A percentile compares a stretch with the other conserved stretches of the same genome.
These are phyloP conservation scores for Acomys russatus DNA, from an alignment of 2,797 vertebrate species.

Conservation along the genomic window DNA sequence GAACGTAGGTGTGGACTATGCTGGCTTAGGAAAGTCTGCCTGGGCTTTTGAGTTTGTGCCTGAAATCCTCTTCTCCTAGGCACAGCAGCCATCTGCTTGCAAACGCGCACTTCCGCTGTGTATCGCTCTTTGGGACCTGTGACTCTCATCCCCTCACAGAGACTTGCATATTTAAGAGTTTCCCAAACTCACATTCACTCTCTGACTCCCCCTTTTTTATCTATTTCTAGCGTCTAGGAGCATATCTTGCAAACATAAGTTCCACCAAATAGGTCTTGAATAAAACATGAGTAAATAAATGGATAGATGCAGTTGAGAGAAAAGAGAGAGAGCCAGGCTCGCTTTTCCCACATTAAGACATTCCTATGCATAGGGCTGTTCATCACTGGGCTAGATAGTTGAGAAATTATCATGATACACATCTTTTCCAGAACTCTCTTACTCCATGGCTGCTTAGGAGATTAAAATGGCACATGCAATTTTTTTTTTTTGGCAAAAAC, in stretches of 20 bases:
- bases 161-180: neutral
- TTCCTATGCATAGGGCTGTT: neutral
- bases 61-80: neutral
- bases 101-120: neutral
- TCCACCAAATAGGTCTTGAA: neutral
- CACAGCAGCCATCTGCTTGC: neutral
- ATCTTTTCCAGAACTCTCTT: neutral
- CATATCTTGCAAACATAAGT: neutral
- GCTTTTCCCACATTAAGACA: neutral
- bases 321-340: neutral
- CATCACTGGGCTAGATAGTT: neutral
- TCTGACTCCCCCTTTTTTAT: neutral
- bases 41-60: neutral
- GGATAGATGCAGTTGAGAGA: neutral
- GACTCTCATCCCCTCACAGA: neutral
- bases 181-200: neutral
- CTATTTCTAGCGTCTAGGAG: neutral
- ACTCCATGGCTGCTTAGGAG: neutral
- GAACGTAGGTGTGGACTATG: neutral
- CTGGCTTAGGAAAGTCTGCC: neutral
- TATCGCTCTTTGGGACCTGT: neutral
- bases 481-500: neutral
- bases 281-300: neutral
- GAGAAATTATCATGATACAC: neutral
- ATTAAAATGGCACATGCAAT: neutral